Evolutionary conservation across 2,888 invertebrate species (phyloP), one percentile per base, ranked within the genome.

Genomic region (Drosophila buzzatii): DNA sequence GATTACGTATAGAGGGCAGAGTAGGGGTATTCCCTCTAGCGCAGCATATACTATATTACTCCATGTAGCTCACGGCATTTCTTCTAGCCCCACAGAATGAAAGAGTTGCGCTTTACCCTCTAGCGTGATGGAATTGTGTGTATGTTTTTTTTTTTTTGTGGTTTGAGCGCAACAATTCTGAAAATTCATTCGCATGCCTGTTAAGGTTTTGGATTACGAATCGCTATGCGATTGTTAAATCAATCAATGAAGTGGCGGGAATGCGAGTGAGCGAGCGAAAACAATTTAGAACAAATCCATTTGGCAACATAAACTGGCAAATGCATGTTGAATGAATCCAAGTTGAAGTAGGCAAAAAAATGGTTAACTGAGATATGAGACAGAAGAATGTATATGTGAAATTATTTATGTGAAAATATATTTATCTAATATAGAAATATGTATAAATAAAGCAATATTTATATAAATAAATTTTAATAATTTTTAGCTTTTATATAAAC

Each of bases 181-280:
- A 45, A 35, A 67, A 68, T 60, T 23, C 52, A 10, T 14, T 35
- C 33, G 53, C 31, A 62, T 56, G 14, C 18, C 67, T 53, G 47
- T 59, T 74, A 55, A 53, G 69, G 62, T 14, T 53, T 68, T 74
- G 75, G 62, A 45, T 73, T 51, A 57, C 58, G 37, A 51, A 45
- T 20, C 23, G 42, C 52, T 18, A 45, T 35, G 58, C 61, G 60
- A 75, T 60, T 74, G 70, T 57, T 67, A 57, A 58, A 42, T 35
- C 42, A 49, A 70, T 70, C 41, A 44, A 58, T 57, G 63, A 45
- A 74, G 47, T 60, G 41, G 33, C 23, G 4, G 35, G 18, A 45
- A 58, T 58, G 37, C 47, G 37, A 27, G n/a, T n/a, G 31, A 3
- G 31, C 31, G 49, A 33, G 49, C 10, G 6, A 10, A n/a, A 12